Percentiles rank a stretch among this genome's conserved stretches.
Evolutionary conservation across 2,888 invertebrate species (phyloP).

Genomic region (Nymphalis polychloros): DNA sequence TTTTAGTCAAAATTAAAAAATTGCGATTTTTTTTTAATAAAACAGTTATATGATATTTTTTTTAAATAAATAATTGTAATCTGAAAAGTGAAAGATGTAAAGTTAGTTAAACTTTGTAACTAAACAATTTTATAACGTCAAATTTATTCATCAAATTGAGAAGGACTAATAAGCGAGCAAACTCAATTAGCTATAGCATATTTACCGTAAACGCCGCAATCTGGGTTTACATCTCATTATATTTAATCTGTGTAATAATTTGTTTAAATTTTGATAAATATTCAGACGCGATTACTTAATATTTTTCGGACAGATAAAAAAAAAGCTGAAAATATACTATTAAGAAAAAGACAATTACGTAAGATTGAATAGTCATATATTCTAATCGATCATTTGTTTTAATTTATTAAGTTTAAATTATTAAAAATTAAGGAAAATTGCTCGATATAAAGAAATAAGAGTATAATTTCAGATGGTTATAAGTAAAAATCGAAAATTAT

Average conservation of each 20-base stretch:
- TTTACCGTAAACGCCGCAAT: neutral
- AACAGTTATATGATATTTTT: no score
- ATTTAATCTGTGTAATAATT: neutral
- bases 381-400: no score
- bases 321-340: no score
- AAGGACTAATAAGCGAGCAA: neutral
- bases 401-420: no score
- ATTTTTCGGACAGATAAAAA: no score
- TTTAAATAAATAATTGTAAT: no score
- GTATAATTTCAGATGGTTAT: constrained; percentile 68
- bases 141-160: constrained; percentile 1
- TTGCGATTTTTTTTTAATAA: no score
- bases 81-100: no score
- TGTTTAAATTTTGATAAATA: neutral
- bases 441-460: constrained; percentile 5
- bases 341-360: no score
- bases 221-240: neutral
- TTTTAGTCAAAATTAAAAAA: no score
- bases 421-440: neutral
- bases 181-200: neutral
- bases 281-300: no score
- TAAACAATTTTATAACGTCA: neutral
- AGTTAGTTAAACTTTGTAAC: neutral
- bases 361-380: no score
- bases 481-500: constrained; percentile 61